Conservation (phyloP, 2,113 vertebrate species). For the Elachura formosa region DNA sequence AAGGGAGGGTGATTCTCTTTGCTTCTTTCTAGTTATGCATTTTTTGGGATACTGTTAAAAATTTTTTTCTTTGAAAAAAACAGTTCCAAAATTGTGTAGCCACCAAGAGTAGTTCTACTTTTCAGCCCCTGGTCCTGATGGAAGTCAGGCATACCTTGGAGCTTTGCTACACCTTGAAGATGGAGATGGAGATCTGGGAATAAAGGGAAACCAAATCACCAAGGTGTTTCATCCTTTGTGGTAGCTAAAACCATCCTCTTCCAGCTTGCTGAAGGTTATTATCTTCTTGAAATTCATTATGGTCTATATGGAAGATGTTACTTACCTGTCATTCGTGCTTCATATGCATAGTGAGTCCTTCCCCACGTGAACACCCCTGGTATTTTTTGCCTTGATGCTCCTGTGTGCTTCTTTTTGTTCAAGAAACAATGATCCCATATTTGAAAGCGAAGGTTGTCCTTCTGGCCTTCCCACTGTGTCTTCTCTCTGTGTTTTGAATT, state of each 20-base stretch:
- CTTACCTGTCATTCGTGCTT: background rate
- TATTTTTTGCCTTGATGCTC: background rate
- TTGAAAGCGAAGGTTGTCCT: background rate
- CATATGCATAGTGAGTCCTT: background rate
- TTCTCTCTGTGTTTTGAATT: background rate
- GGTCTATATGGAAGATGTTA: background rate
- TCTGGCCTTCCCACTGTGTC: background rate
- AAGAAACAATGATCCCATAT: background rate
- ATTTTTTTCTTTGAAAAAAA: background rate
- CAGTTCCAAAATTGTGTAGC: background rate
- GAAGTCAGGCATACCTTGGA: background rate
- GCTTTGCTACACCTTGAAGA: background rate
- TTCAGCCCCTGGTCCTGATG: background rate
- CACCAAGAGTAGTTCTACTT: background rate
- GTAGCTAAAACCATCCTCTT: background rate
- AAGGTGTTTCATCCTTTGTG: background rate
- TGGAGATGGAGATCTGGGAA: background rate
- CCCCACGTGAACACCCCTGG: fast-evolving
- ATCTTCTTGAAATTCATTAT: background rate
- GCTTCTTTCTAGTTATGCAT: background rate
- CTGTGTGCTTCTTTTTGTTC: background rate
- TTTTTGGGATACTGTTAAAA: background rate
- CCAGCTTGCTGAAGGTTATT: background rate
- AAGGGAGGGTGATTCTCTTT: background rate
- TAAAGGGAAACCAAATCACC: background rate